Evolutionary conservation across 2,797 vertebrate species (phyloP).

Genomic region (Tapirus indicus): DNA sequence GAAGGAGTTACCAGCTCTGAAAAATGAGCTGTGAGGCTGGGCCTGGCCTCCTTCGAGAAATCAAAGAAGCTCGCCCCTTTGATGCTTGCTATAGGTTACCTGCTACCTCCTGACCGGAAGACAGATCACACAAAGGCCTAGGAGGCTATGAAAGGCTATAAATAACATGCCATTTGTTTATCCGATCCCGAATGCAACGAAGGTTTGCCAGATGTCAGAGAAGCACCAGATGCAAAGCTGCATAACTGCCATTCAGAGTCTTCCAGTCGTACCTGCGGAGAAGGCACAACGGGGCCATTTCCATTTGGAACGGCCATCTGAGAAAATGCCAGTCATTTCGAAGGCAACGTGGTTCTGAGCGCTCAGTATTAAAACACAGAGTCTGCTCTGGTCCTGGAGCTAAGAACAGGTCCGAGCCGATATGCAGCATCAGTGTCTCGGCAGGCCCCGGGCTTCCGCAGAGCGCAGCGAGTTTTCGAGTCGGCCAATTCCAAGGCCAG

Average conservation of each 20-base stretch:
- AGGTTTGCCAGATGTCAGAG: not conserved
- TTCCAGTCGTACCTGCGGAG: not conserved
- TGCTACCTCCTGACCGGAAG: not conserved
- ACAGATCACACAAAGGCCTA: not conserved
- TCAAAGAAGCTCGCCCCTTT: not conserved
- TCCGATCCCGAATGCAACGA: not conserved
- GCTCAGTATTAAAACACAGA: not conserved
- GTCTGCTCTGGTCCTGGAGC: fast-evolving
- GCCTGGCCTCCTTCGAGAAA: not conserved
- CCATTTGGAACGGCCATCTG: not conserved
- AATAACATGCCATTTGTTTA: not conserved
- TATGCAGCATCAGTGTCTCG: fast-evolving
- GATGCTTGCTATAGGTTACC: not conserved
- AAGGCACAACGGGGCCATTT: fast-evolving
- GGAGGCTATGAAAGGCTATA: not conserved
- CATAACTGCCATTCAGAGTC: not conserved
- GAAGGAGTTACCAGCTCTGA: not conserved
- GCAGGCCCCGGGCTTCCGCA: fast-evolving
- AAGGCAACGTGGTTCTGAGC: fast-evolving
- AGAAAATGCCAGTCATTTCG: not conserved
- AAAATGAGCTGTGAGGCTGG: not conserved
- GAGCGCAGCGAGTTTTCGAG: fast-evolving
- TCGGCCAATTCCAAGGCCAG: not conserved
- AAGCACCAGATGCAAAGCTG: not conserved
- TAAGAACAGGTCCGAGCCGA: not conserved